Evolutionary conservation across 2,113 vertebrate species (phyloP), one percentile per base, ranked within the genome.

Genomic region (Chaetura pelagica): DNA sequence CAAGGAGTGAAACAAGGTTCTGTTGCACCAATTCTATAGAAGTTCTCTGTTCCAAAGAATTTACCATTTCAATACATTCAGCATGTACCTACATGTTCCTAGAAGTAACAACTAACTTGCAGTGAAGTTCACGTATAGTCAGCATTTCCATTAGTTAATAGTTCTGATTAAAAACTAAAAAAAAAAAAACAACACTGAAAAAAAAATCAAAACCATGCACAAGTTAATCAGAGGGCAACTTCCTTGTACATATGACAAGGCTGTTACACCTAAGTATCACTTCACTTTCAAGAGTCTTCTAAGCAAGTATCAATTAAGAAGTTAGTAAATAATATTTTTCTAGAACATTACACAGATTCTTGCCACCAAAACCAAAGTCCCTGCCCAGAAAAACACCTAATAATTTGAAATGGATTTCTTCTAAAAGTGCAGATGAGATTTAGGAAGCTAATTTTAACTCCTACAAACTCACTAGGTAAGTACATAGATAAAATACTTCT

Each of bases 71-170:
- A 61, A 7, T 42, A 61, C 16, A n/a, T 63, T 35, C 17, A 40
- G 35, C 14, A 67, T 5, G 7, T 15, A 58, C 5, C 13, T 27
- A 24, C 10, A 12, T 1, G 0, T n/a, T 46, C 3, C 11, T 64
- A 62, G 34, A 75, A 84, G 80, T 24, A 84, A 40, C 5, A 59
- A 75, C 35, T 3, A 71, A 52, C 21, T 86, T 40, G 10, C 10
- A 84, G 4, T 13, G 19, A 71, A 59, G 22, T 55, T 55, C 35
- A 75, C 7, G 81, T 15, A 49, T 6, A 46, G 9, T 42, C 29
- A 51, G 1, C 19, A 12, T 35, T 84, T 40, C 48, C 4, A 9
- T 30, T 52, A 67, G 12, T 42, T 67, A 66, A 49, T 57, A 3
- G 12, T 58, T 96, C 69, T 62, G 51, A 14, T 49, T 30, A 7